Percentiles rank a stretch among this genome's conserved stretches.
phyloP scores from a whole-genome alignment of 2,113 vertebrate species.

The Hemicordylus capensis region DNA sequence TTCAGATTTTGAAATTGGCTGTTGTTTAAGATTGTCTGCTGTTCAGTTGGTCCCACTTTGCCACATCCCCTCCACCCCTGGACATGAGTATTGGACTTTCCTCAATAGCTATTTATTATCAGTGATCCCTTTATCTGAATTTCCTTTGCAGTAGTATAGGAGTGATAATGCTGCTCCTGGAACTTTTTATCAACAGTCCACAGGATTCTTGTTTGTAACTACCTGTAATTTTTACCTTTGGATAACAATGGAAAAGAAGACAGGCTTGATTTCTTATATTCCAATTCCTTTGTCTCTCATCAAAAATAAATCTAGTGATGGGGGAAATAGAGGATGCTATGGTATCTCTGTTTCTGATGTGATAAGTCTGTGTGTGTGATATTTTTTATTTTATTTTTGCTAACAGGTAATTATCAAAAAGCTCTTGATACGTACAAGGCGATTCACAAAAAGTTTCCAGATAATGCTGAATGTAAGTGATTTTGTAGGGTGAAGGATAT shows the following conservation, averaged over 20 bases:
- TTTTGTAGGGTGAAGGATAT: background rate
- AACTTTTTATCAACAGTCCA: no score
- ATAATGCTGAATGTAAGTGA: slow-evolving; percentile 93
- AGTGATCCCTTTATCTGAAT: background rate
- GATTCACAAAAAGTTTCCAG: slow-evolving; percentile 93
- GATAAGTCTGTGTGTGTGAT: background rate
- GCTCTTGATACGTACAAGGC: slow-evolving; percentile 93
- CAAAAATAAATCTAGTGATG: background rate
- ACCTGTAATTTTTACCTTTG: background rate
- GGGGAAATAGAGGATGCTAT: background rate
- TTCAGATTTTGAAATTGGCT: background rate
- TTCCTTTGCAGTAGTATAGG: no score
- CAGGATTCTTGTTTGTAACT: background rate
- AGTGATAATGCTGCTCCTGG: background rate
- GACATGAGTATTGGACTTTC: background rate
- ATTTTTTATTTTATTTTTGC: slow-evolving; percentile 42
- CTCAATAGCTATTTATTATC: background rate
- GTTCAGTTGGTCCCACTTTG: background rate
- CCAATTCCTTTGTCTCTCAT: background rate
- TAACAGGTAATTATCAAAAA: slow-evolving; percentile 95
- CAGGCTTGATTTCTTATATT: background rate
- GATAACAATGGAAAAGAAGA: background rate
- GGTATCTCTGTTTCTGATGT: background rate
- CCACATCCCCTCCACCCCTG: no score
- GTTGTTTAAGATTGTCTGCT: background rate